phyloP scores from a whole-genome alignment of 2,113 vertebrate species.

The Rattus rattus region DNA sequence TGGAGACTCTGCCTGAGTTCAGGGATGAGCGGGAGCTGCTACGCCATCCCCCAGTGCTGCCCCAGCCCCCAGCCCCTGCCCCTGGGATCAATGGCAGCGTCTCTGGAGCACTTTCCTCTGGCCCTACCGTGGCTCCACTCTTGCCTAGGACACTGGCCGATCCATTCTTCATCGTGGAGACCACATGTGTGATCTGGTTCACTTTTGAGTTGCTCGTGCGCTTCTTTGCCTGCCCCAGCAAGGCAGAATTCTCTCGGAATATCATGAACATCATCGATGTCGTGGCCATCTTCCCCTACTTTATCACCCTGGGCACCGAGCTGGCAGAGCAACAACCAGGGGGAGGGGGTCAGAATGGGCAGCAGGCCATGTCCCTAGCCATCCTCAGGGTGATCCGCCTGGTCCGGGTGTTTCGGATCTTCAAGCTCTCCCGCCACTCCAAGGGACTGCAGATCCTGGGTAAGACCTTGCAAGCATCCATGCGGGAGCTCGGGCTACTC shows the following conservation, averaged over 20 bases:
- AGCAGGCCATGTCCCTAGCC: constrained; percentile 97
- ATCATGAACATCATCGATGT: constrained; percentile 98
- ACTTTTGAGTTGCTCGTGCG: constrained; percentile 97
- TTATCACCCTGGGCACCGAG: constrained; percentile 97
- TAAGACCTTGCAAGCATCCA: constrained; percentile 97
- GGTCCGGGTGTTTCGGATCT: constrained; percentile 96
- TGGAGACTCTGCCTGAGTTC: constrained; percentile 98
- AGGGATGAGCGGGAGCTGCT: constrained; percentile 93
- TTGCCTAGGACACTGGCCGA: constrained; percentile 90
- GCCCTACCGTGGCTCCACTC: constrained; percentile 79
- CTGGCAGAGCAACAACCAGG: constrained; percentile 93
- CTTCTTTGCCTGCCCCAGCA: constrained; percentile 97
- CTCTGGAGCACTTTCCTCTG: background rate
- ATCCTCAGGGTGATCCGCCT: constrained; percentile 96
- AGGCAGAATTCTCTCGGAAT: constrained; percentile 95
- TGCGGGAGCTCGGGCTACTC: constrained; percentile 96
- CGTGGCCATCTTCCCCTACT: constrained; percentile 98
- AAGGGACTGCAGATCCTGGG: constrained; percentile 98
- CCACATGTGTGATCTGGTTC: constrained; percentile 98
- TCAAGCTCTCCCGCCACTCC: constrained; percentile 97
- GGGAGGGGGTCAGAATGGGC: constrained; percentile 83
- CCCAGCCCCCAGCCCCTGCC: constrained; percentile 23
- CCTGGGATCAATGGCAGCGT: constrained; percentile 55
- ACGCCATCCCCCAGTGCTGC: constrained; percentile 69
- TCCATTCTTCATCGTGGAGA: constrained; percentile 98